Evolutionary conservation across 2,888 invertebrate species (phyloP), one percentile per base, ranked within the genome.

Genomic region (Morinoia aosen): DNA sequence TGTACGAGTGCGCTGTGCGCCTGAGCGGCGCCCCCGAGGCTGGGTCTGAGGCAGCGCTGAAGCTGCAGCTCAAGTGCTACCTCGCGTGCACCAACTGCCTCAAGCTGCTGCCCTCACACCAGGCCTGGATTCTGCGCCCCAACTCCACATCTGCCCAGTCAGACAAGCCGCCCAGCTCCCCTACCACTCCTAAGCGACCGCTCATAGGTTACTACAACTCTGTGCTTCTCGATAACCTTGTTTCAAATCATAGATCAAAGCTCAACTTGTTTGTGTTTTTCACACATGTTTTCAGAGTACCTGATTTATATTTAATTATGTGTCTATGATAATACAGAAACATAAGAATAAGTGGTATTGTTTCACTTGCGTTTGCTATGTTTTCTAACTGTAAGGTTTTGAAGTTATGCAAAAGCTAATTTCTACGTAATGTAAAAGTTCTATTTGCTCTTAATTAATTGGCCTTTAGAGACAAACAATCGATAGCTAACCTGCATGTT

Each of bases 1-100:
- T 99, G 99, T 99, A 99, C 97, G 99, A 99, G 97, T 97, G 97
- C 97, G 99, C 98, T 8, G 98, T 98, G 97, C 98, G 99, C 56
- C 97, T 97, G 58, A 97, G 97, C 4, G 97, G 97, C 56, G 97
- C 97, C 4, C 97, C 97, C 48, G 96, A 96, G 94, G 96, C 96
- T 11, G 97, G 97, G 8, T 96, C 96, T 7, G 97, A 97, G 5
- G 96, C 98, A 3, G 96, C 96, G 7, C 97, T 98, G 95, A 98
- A 98, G 96, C 98, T 98, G 97, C 98, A 99, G 97, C 98, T 98
- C 33, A 98, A 98, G 97, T 98, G 98, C 97, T 98, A 98, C 96
- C 98, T 99, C 96, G 98, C 98, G 14, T 98, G 98, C 97, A 98
- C 99, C 96, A 98, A 98, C 97, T 98, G 98, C 95, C 97, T 99